Conservation (phyloP, 1,140 invertebrate species). For the Triops longicaudatus region DNA sequence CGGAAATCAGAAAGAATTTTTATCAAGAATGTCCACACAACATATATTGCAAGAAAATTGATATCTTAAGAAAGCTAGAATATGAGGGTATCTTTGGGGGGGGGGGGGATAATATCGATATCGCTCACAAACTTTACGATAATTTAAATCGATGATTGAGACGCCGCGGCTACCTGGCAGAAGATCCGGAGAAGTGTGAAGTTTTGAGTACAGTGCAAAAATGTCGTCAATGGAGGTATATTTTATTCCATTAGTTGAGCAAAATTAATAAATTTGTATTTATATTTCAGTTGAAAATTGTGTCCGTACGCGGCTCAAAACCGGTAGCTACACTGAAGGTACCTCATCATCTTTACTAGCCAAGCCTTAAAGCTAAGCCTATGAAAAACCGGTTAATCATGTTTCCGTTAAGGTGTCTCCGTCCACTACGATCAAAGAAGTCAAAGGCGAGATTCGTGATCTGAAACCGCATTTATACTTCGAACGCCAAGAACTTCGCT, state of each 20-base stretch:
- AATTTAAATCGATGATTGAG: not conserved
- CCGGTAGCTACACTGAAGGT: constrained; percentile 46
- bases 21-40: too few relatives aligned
- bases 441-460: constrained; percentile 63
- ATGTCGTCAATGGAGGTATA: not conserved
- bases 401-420: constrained; percentile 42
- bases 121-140: too few relatives aligned
- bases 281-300: constrained; percentile 47
- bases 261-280: too few relatives aligned
- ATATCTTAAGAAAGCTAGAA: too few relatives aligned
- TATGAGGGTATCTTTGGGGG: too few relatives aligned
- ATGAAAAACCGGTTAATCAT: not conserved
- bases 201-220: not conserved
- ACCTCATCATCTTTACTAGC: constrained; percentile 22
- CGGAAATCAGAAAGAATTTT: too few relatives aligned
- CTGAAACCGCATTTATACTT: constrained; percentile 60
- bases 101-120: too few relatives aligned
- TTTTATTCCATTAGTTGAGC: too few relatives aligned
- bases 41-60: too few relatives aligned
- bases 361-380: not conserved
- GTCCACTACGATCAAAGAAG: constrained; percentile 56
- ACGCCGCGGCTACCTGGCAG: not conserved
- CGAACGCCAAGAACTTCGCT: constrained; percentile 70
- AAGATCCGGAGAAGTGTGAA: not conserved
- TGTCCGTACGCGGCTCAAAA: constrained; percentile 47